These are phyloP conservation scores for Leptinotarsa defecta DNA, from an alignment of 1,140 invertebrate species.

Conservation along the genomic window DNA sequence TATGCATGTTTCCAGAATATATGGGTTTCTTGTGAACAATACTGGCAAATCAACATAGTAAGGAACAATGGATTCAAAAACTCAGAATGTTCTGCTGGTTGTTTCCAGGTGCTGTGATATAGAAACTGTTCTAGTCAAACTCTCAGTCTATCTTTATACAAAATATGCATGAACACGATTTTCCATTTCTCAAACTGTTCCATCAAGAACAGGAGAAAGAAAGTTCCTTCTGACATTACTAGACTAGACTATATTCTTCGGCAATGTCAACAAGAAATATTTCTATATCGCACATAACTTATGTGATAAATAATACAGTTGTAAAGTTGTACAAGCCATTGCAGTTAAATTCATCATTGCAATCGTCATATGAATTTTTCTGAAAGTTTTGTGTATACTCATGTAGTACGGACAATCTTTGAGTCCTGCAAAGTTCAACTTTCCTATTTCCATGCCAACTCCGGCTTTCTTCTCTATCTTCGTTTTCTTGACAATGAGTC, in stretches of 20 bases:
- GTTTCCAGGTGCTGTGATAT: background rate
- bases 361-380: slow-evolving; percentile 69
- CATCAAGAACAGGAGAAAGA: background rate
- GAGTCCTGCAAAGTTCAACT: slow-evolving; percentile 67
- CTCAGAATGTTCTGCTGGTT: background rate
- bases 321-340: slow-evolving; percentile 71
- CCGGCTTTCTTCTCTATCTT: slow-evolving; percentile 71
- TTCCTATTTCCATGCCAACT: slow-evolving; percentile 73
- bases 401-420: slow-evolving; percentile 73
- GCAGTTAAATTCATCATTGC: slow-evolving; percentile 75
- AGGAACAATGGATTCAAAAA: background rate
- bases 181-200: background rate
- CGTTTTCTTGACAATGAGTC: slow-evolving; percentile 69
- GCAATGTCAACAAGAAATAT: background rate
- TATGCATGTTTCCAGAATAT: too few relatives aligned
- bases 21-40: too few relatives aligned
- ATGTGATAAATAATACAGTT: slow-evolving; percentile 70
- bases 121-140: background rate
- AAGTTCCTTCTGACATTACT: background rate
- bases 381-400: slow-evolving; percentile 69
- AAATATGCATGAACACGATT: slow-evolving; percentile 1
- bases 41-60: too few relatives aligned
- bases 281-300: slow-evolving; percentile 52
- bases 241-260: background rate
- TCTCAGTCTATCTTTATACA: background rate